Base-by-base conservation (phyloP, 2,113 vertebrate species). In the Pteropus alecto region DNA sequence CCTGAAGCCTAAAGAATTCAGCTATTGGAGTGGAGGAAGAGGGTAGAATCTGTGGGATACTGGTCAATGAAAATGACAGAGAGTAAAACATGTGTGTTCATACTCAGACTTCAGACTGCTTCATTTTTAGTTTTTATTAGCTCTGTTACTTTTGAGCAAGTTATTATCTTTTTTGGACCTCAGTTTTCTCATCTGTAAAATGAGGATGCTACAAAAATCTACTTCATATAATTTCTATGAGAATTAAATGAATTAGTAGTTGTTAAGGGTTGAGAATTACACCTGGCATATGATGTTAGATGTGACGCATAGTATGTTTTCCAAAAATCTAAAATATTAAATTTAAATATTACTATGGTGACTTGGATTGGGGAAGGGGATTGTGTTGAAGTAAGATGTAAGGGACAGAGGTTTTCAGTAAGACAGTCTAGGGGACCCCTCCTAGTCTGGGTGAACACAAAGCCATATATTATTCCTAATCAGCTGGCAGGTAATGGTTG, bases 111-210 rank as follows among this genome's bases (percentile, higher is more conserved):
- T n/a, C 7, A 61, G 60, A 61, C 10, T 13, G 10, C 70, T 8
- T 51, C 6, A 21, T 33, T 71, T 95, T 89, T 54, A 58, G 3
- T 13, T 77, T 95, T 96, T 41, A 90, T 22, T 58, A 73, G 43
- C 21, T 74, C 16, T 93, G 51, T 68, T 70, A 84, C 22, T 2
- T 94, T 84, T 30, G 22, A 24, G 19, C 22, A 41, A 70, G 11
- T 56, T 41, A 73, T 73, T 71, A 89, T 21, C 11, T 68, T 77
- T 35, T 73, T 19, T 33, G 21, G 65, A 76, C 6, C 24, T 92
- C 19, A 46, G 18, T 91, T 83, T 93, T 4, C 74, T 90, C 56
- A 78, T 51, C 65, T 83, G 7, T 48, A 67, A 67, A 73, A 68
- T 79, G 61, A 46, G 3, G 65, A 2, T 51, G 41, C 8, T 68